Conservation (phyloP, 2,888 invertebrate genomes). For the Melieria crassipennis region DNA sequence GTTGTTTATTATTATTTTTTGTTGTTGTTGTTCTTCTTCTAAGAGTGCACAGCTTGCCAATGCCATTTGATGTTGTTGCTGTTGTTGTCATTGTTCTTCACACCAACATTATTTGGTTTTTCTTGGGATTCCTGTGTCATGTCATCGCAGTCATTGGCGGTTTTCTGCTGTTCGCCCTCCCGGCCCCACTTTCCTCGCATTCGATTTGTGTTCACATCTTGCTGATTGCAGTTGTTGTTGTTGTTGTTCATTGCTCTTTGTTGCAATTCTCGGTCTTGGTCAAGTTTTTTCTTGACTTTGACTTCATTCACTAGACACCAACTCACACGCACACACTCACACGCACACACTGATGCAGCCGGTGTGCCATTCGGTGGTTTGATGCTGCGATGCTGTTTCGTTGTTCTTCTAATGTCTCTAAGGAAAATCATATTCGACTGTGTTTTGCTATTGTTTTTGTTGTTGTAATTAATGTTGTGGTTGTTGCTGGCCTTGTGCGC, state of each 20-base stretch:
- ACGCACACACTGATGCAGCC: too few relatives aligned
- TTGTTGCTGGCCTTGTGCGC: too few relatives aligned
- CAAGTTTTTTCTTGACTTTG: constrained; percentile 38
- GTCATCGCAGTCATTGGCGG: not conserved
- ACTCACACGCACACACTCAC: too few relatives aligned
- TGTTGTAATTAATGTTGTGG: too few relatives aligned
- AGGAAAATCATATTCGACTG: too few relatives aligned
- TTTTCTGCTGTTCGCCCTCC: constrained; percentile 1
- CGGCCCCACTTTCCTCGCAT: constrained; percentile 1
- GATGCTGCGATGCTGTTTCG: too few relatives aligned
- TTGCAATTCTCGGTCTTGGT: constrained; percentile 38
- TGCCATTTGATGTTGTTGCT: constrained; percentile 41
- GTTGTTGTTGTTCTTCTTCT: constrained; percentile 13
- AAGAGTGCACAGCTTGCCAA: constrained; percentile 1
- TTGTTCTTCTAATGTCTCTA: too few relatives aligned
- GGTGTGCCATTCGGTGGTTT: too few relatives aligned
- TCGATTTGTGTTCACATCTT: constrained; percentile 44
- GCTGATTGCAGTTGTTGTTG: constrained; percentile 8
- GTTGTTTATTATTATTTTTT: not conserved
- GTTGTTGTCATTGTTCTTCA: constrained; percentile 27
- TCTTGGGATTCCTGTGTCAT: too few relatives aligned
- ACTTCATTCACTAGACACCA: too few relatives aligned
- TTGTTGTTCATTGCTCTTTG: constrained; percentile 23
- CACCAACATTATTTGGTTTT: too few relatives aligned
- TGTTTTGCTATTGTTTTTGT: too few relatives aligned